These are phyloP conservation scores for Theropithecus gelada DNA, from an alignment of 2,113 vertebrate genomes.

Conservation along the genomic window DNA sequence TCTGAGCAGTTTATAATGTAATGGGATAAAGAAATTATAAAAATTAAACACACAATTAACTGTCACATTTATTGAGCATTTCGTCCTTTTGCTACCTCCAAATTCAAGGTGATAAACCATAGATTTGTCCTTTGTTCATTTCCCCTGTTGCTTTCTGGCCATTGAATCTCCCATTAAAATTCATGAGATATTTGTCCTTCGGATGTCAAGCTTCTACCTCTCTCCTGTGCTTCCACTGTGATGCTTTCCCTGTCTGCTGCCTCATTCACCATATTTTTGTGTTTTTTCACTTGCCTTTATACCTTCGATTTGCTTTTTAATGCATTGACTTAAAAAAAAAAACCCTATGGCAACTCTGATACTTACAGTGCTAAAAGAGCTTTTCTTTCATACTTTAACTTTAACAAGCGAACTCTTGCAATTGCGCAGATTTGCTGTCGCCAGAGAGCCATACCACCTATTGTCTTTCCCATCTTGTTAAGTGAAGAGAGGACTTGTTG, in stretches of 20 bases:
- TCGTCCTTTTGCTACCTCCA: neutral
- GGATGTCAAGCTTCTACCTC: neutral
- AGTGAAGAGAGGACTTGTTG: conserved; percentile 84
- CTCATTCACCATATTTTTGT: neutral
- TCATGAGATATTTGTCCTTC: neutral
- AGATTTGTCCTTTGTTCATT: neutral
- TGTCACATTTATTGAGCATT: neutral
- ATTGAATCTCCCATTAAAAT: neutral
- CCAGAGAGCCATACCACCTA: conserved; percentile 88
- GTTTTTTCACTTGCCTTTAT: neutral
- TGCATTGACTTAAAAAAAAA: neutral
- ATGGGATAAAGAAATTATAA: neutral
- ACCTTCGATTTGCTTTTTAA: neutral
- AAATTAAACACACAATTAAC: neutral
- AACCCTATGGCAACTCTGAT: neutral
- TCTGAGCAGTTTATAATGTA: neutral
- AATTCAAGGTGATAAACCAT: neutral
- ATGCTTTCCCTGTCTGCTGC: neutral
- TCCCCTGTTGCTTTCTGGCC: neutral
- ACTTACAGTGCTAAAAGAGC: conserved; percentile 79
- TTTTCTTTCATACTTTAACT: conserved; percentile 88
- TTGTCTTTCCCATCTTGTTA: conserved; percentile 60
- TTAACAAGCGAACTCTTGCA: conserved; percentile 90
- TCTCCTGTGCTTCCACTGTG: neutral
- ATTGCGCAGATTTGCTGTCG: conserved; percentile 90